These are phyloP conservation scores for Xerus inauris DNA, from an alignment of 2,113 vertebrate genomes.

Conservation along the genomic window DNA sequence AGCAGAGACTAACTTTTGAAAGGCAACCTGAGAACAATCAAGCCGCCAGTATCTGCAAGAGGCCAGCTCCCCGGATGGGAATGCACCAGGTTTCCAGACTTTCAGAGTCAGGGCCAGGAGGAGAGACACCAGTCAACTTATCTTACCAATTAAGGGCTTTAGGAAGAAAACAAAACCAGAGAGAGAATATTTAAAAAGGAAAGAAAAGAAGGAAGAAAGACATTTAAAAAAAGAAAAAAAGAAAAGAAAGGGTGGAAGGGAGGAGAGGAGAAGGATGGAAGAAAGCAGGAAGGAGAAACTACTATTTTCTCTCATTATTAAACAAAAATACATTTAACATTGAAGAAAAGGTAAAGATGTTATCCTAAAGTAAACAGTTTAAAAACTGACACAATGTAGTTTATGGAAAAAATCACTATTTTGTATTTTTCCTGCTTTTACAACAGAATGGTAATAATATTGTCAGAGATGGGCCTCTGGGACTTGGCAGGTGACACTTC, in stretches of 20 bases:
- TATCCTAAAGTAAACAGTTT: neutral
- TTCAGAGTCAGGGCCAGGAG: neutral
- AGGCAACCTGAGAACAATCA: neutral
- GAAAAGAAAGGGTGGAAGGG: fast-evolving
- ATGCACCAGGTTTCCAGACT: neutral
- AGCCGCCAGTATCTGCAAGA: neutral
- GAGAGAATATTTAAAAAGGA: neutral
- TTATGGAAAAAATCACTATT: neutral
- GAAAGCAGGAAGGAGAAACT: neutral
- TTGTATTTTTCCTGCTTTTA: neutral
- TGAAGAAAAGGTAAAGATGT: neutral
- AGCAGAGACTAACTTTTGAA: neutral
- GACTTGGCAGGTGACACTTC: neutral
- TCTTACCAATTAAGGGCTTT: neutral
- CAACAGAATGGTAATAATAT: neutral
- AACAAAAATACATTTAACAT: neutral
- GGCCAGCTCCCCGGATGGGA: neutral
- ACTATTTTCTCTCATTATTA: neutral
- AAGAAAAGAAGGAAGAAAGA: neutral
- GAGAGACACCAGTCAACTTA: neutral
- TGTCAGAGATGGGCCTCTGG: neutral
- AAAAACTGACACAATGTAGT: neutral
- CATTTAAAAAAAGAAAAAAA: neutral
- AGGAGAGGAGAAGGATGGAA: neutral
- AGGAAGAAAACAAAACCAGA: constrained; percentile 24